Evolutionary conservation across 2,797 vertebrate genomes (phyloP), one percentile per base, ranked within the genome.

Genomic region (Alosa sapidissima): DNA sequence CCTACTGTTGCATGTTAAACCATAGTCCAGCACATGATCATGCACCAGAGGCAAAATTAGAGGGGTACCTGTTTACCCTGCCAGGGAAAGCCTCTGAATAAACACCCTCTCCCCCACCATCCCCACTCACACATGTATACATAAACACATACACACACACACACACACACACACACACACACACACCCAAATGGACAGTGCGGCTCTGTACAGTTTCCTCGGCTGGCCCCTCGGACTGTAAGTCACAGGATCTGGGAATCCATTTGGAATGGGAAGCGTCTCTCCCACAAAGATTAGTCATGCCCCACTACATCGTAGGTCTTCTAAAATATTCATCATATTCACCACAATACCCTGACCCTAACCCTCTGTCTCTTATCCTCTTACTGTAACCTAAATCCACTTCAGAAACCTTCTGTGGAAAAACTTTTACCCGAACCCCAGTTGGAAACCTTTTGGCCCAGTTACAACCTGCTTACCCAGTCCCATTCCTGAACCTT

Each of bases 211-310:
- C 19, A 19, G 41, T 47, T 45, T 78, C 72, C 36, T 19, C 14
- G 16, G 16, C 47, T 47, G 72, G 72, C 72, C 72, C 72, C 72
- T 78, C 14, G 47, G 72, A 78, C 65, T 36, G 65, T 72, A 4
- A 78, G 72, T 78, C 41, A 78, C 16, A 21, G 41, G 41, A n/a
- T 78, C 72, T 47, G 72, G 41, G 41, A 78, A 47, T 78, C 72
- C 72, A 78, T 14, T 78, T 41, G 36, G 9, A 47, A 47, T 19
- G 41, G 19, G 72, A 47, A 6, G 0, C 16, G 16, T 78, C 72
- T 78, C 72, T 78, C 72, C 72, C 72, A 78, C 72, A 78, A 16
- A 78, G 72, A 45, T 78, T 78, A 78, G 72, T 78, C 14, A 47
- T 4, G 16, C 72, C 6, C 41, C 16, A 21, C 36, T 78, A 21